These are phyloP conservation scores for Cephus spinipes DNA, from an alignment of 2,888 invertebrate genomes.

Conservation along the genomic window DNA sequence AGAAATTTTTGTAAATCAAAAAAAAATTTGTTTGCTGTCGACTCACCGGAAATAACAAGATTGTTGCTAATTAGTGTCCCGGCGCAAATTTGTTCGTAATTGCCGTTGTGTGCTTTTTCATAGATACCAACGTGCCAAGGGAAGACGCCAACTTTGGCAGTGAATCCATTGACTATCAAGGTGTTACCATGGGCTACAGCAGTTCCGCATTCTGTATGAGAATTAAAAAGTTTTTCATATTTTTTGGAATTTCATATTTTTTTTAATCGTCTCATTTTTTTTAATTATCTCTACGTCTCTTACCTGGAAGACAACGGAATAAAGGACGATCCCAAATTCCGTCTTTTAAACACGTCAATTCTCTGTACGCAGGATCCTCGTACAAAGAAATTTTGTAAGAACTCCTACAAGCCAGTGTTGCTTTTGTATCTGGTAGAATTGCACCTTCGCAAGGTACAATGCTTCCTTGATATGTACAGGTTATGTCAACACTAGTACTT, in stretches of 20 bases:
- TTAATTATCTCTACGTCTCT: neutral
- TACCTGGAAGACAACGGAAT: constrained; percentile 47
- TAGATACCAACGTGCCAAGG: constrained; percentile 51
- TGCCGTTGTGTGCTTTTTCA: constrained; percentile 4
- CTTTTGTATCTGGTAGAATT: constrained; percentile 43
- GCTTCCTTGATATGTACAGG: constrained; percentile 36
- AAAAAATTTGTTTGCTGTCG: neutral
- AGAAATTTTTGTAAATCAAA: neutral
- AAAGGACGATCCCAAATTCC: constrained; percentile 43
- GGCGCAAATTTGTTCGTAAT: constrained; percentile 41
- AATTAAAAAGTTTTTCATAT: neutral
- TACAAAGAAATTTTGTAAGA: constrained; percentile 44
- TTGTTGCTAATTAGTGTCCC: constrained; percentile 43
- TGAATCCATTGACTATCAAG: constrained; percentile 41
- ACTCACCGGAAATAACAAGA: constrained; percentile 42
- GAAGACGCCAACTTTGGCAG: constrained; percentile 42
- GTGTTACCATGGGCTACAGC: constrained; percentile 40
- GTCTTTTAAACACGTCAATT: constrained; percentile 37
- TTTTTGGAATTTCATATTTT: too few relatives aligned
- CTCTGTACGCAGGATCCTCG: constrained; percentile 46
- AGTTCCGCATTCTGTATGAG: constrained; percentile 40
- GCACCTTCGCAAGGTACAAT: constrained; percentile 40
- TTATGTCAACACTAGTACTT: constrained; percentile 41
- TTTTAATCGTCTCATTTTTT: neutral
- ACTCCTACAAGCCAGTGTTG: constrained; percentile 44